A percentile compares a stretch with the other conserved stretches of the same genome.
Conservation (phyloP, 2,113 vertebrate genomes). For the Colossoma macropomum region DNA sequence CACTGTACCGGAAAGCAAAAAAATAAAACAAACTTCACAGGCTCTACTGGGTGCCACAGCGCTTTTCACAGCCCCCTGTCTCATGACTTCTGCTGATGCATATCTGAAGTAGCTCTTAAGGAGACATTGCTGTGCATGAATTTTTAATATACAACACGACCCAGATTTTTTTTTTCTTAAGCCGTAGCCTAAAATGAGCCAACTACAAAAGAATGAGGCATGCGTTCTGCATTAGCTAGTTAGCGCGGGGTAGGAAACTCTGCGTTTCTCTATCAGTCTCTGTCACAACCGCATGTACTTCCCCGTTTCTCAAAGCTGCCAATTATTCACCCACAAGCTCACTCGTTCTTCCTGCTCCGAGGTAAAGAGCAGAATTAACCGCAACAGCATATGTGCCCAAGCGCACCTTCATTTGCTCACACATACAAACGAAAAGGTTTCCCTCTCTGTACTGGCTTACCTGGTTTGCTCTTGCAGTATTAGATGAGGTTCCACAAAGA, state of each 20-base stretch:
- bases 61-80: neutral
- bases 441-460: constrained; percentile 67
- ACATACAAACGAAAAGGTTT: neutral
- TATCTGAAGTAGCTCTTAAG: neutral
- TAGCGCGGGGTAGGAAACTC: neutral
- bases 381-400: neutral
- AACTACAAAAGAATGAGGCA: neutral
- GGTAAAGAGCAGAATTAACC: neutral
- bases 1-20: constrained; percentile 17
- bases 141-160: constrained; percentile 38
- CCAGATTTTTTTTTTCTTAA: constrained; percentile 21
- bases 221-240: neutral
- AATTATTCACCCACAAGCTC: neutral
- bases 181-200: neutral
- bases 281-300: neutral
- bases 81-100: constrained; percentile 14
- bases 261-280: neutral
- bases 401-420: neutral
- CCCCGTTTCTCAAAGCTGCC: neutral
- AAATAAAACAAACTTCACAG: neutral
- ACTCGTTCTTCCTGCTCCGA: neutral
- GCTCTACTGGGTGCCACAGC: neutral
- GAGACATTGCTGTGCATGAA: constrained; percentile 10
- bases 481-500: constrained; percentile 98
- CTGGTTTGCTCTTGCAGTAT: constrained; percentile 97